Conservation (phyloP, 1,140 invertebrate species). For the Amphibalanus amphitrite region DNA sequence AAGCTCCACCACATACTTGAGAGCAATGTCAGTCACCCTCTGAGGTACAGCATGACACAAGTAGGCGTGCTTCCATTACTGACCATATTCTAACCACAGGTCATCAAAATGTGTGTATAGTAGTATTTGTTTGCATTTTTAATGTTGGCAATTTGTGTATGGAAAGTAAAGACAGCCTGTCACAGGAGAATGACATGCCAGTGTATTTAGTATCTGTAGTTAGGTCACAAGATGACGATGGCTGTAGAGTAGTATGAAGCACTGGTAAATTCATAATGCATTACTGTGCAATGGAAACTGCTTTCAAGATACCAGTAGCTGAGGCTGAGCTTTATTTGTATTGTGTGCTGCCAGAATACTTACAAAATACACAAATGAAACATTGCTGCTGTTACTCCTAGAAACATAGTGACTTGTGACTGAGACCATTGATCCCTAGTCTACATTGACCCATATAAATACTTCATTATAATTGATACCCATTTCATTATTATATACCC, state of each 20-base stretch:
- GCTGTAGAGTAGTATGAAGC: neutral
- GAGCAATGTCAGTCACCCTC: neutral
- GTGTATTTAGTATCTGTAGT: neutral
- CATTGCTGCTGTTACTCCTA: too few relatives aligned
- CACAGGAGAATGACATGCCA: neutral
- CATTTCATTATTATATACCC: too few relatives aligned
- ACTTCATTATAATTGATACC: too few relatives aligned
- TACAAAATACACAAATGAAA: neutral
- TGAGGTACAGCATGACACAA: neutral
- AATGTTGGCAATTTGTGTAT: neutral
- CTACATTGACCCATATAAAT: too few relatives aligned
- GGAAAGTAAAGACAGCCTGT: neutral
- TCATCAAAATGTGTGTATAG: neutral
- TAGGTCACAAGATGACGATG: neutral
- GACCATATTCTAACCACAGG: neutral
- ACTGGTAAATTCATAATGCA: neutral
- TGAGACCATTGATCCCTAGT: too few relatives aligned
- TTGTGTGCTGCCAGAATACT: neutral
- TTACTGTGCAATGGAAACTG: neutral
- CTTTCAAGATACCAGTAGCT: neutral
- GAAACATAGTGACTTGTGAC: too few relatives aligned
- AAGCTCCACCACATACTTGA: neutral
- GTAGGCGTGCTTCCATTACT: neutral
- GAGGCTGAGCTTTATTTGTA: neutral
- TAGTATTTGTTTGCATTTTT: neutral